Evolutionary conservation across 2,113 vertebrate genomes (phyloP).

Genomic region (rat (Rattus norvegicus)): DNA sequence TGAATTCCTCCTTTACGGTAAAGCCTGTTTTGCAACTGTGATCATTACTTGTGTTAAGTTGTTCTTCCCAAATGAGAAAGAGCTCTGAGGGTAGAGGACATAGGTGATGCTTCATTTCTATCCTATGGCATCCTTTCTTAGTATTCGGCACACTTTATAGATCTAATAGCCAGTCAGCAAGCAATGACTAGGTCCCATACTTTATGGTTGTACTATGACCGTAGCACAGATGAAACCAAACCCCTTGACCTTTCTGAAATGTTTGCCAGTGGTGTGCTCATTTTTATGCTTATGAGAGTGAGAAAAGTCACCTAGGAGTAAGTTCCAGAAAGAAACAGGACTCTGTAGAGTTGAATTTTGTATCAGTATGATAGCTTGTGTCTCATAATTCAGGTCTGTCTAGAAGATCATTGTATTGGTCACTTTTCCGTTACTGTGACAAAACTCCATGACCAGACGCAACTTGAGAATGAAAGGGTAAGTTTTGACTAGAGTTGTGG

Average conservation of each 20-base stretch:
- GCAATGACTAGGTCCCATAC: neutral
- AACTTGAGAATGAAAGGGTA: neutral
- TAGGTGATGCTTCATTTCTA: neutral
- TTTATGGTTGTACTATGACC: neutral
- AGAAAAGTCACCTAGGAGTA: neutral
- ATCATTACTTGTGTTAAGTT: neutral
- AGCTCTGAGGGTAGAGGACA: neutral
- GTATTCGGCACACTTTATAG: neutral
- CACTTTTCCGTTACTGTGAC: neutral
- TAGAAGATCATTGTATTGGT: neutral
- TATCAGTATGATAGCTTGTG: neutral
- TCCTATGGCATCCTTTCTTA: neutral
- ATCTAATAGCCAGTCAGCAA: neutral
- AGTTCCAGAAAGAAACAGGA: neutral
- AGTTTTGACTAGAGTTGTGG: neutral
- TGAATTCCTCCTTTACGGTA: neutral
- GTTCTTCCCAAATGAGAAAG: neutral
- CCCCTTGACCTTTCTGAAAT: neutral
- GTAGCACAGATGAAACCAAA: neutral
- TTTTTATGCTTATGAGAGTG: neutral
- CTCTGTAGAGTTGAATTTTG: neutral
- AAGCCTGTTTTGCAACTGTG: neutral
- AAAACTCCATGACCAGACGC: neutral
- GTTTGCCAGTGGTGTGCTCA: neutral
- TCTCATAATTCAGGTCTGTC: neutral